phyloP scores from a whole-genome alignment of 2,113 vertebrate species.

The Glareola pratincola region DNA sequence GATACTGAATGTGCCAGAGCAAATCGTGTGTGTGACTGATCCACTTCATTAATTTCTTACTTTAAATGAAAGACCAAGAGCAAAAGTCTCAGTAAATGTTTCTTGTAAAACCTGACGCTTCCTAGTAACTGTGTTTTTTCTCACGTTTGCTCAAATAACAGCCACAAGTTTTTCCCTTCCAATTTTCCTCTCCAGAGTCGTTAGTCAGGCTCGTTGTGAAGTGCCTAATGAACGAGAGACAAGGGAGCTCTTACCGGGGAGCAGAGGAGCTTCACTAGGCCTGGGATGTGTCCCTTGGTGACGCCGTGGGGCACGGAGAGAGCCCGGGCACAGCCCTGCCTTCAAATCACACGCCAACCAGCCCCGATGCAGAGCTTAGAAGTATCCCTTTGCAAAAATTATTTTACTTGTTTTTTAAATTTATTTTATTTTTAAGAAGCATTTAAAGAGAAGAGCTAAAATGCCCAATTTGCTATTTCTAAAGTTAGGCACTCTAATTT shows the following conservation, averaged over 20 bases:
- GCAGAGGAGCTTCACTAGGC: background rate
- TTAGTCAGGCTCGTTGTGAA: background rate
- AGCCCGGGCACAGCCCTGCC: background rate
- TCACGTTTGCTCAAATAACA: background rate
- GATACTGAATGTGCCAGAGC: background rate
- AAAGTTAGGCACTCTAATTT: background rate
- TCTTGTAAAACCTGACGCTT: background rate
- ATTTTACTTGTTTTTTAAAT: background rate
- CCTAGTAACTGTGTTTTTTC: background rate
- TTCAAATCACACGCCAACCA: background rate
- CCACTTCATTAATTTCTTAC: background rate
- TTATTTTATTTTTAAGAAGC: background rate
- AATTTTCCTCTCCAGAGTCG: background rate
- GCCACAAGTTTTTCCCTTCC: background rate
- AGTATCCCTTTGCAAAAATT: background rate
- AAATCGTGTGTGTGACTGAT: background rate
- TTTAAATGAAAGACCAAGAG: background rate
- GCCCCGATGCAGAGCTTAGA: accelerated
- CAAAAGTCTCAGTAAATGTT: background rate
- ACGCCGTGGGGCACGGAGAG: accelerated
- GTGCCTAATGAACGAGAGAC: background rate
- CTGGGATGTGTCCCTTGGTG: background rate
- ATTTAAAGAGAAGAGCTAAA: background rate
- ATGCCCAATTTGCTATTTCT: background rate
- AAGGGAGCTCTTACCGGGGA: accelerated